Base-by-base conservation (phyloP, 2,888 invertebrate species). In the Omphaloscelis lunosa region DNA sequence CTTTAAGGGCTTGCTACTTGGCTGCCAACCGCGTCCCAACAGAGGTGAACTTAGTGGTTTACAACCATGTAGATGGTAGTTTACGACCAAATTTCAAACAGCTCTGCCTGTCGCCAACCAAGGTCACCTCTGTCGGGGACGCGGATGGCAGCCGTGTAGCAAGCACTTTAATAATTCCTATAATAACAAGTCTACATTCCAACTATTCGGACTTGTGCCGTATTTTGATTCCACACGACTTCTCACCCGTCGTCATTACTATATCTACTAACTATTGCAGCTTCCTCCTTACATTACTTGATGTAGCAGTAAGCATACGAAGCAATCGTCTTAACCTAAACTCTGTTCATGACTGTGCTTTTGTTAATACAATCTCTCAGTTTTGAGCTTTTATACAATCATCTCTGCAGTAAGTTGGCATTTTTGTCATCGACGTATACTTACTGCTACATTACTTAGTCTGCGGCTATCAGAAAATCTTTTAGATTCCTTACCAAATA, bases 101-200 rank as follows among this genome's bases (percentile, higher is more conserved):
- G n/a, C n/a, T n/a, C n/a, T n/a, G n/a, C n/a, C n/a, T n/a, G n/a
- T n/a, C n/a, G n/a, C n/a, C n/a, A n/a, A n/a, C n/a, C n/a, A n/a
- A n/a, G n/a, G n/a, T n/a, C n/a, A n/a, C n/a, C n/a, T n/a, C n/a
- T n/a, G n/a, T n/a, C n/a, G n/a, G n/a, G n/a, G n/a, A n/a, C n/a
- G n/a, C n/a, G n/a, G n/a, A n/a, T n/a, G n/a, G n/a, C n/a, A n/a
- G n/a, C n/a, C n/a, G n/a, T n/a, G n/a, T n/a, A n/a, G n/a, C n/a
- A n/a, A n/a, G n/a, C n/a, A n/a, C n/a, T n/a, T n/a, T 79, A 80
- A 75, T 77, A 76, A 71, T 75, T 77, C 61, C 80, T 86, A 48
- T 48, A 82, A 85, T 72, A 84, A 80, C 74, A 77, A 80, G 71
- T 76, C 70, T 82, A 87, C 78, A 78, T 69, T 73, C 72, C 70